phyloP scores from a whole-genome alignment of 2,888 invertebrate genomes.

The Anoncus sp. region DNA sequence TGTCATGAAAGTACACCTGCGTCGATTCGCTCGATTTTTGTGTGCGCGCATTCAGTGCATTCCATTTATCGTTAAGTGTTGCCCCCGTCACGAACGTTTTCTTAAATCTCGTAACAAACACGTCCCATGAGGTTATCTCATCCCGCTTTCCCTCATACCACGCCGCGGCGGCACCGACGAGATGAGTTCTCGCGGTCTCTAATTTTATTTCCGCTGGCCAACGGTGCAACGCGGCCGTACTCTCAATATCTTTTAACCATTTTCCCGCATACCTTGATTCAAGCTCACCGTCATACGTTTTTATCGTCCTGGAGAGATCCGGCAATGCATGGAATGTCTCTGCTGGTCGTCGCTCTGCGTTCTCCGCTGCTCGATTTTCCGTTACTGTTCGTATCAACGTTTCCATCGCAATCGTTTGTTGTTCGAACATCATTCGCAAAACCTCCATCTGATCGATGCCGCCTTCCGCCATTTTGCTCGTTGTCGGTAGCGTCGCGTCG shows the following conservation, averaged over 20 bases:
- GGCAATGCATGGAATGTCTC: constrained; percentile 16
- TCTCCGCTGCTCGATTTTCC: constrained; percentile 13
- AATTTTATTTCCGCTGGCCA: constrained; percentile 16
- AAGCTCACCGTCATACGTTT: constrained; percentile 14
- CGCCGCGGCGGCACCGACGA: constrained; percentile 23
- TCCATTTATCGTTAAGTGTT: constrained; percentile 23
- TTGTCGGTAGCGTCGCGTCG: constrained; percentile 1
- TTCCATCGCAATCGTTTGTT: constrained; percentile 19
- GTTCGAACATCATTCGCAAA: constrained; percentile 18
- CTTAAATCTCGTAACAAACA: constrained; percentile 13
- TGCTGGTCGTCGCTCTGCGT: constrained; percentile 1
- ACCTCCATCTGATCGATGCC: constrained; percentile 16
- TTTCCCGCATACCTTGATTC: constrained; percentile 17
- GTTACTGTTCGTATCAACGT: constrained; percentile 3
- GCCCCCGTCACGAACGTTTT: constrained; percentile 28
- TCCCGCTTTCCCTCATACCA: constrained; percentile 23
- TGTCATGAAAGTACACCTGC: constrained; percentile 27
- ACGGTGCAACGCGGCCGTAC: constrained; percentile 17
- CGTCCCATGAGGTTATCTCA: constrained; percentile 8
- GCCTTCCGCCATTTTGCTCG: constrained; percentile 1
- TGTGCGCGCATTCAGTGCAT: constrained; percentile 21
- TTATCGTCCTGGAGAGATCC: constrained; percentile 12
- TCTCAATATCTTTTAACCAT: constrained; percentile 27
- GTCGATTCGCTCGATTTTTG: constrained; percentile 19
- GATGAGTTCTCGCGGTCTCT: constrained; percentile 21